Percentiles rank a stretch among this genome's conserved stretches.
Conservation (phyloP, 2,888 invertebrate species). For the Thecocarcelia acutangulata region DNA sequence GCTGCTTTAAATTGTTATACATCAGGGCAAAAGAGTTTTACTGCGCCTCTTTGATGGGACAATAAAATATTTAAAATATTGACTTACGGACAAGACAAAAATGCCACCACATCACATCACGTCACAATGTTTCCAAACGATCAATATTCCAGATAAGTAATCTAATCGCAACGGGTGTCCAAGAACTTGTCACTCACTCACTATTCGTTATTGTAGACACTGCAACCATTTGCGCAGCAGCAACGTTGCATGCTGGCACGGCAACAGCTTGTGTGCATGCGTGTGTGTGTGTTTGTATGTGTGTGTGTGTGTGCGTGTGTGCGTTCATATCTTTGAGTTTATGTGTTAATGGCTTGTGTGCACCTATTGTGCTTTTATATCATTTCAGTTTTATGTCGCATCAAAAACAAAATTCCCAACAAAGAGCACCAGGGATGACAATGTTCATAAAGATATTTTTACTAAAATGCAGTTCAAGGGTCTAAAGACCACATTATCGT, state of each 20-base stretch:
- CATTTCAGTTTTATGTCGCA: too few species aligned
- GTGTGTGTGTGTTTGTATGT: too few species aligned
- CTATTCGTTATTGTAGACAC: constrained; percentile 52
- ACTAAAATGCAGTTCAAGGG: too few species aligned
- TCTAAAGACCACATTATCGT: too few species aligned
- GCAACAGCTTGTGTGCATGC: background rate
- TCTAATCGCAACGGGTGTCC: constrained; percentile 73
- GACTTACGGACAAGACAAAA: constrained; percentile 79
- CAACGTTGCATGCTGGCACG: background rate
- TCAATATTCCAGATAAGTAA: constrained; percentile 78
- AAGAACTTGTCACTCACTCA: constrained; percentile 72
- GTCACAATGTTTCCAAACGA: constrained; percentile 78
- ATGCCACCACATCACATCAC: constrained; percentile 80
- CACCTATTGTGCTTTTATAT: too few species aligned
- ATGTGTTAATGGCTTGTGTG: too few species aligned
- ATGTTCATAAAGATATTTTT: too few species aligned
- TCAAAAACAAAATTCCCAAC: too few species aligned
- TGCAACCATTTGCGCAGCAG: constrained; percentile 28
- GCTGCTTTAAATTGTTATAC: too few species aligned
- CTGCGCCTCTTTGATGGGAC: constrained; percentile 31
- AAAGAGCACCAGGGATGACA: too few species aligned
- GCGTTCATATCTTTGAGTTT: too few species aligned
- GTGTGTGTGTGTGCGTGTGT: background rate
- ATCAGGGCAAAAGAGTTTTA: background rate
- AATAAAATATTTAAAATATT: constrained; percentile 76